Evolutionary conservation across 2,888 invertebrate genomes (phyloP).

Genomic region (Eristalis pertinax): DNA sequence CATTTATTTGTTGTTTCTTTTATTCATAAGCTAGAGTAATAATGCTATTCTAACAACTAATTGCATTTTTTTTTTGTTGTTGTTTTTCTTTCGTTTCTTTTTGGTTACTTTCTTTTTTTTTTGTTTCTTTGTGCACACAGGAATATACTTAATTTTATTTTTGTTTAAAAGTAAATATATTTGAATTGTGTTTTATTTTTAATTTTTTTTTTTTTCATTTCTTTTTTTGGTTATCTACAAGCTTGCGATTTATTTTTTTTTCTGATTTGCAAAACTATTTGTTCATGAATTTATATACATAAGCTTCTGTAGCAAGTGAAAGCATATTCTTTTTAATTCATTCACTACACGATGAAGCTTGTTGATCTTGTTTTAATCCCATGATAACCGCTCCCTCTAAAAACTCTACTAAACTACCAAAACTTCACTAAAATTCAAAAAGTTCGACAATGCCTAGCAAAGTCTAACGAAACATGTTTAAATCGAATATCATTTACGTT

Average conservation of each 20-base stretch:
- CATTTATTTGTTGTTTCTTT: slow-evolving; percentile 18
- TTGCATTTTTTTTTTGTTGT: not conserved
- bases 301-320: not conserved
- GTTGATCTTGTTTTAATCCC: not conserved
- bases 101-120: slow-evolving; percentile 6
- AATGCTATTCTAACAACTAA: slow-evolving; percentile 22
- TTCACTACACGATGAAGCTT: not conserved
- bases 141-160: slow-evolving; percentile 49
- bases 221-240: slow-evolving; percentile 11
- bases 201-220: slow-evolving; percentile 4
- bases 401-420: no score
- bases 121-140: slow-evolving; percentile 22
- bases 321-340: not conserved
- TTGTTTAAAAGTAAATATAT: slow-evolving; percentile 39
- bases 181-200: not conserved
- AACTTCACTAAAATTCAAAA: no score
- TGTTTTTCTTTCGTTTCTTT: not conserved
- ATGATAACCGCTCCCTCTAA: not conserved
- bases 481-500: no score
- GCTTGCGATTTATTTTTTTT: slow-evolving; percentile 12
- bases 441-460: no score
- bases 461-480: no score
- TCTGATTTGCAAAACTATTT: not conserved
- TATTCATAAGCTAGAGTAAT: slow-evolving; percentile 5
- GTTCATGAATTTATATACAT: not conserved